A percentile compares a stretch with the other conserved stretches of the same genome.
Conservation (phyloP, 2,797 vertebrate genomes). For the Manis crassicaudata region DNA sequence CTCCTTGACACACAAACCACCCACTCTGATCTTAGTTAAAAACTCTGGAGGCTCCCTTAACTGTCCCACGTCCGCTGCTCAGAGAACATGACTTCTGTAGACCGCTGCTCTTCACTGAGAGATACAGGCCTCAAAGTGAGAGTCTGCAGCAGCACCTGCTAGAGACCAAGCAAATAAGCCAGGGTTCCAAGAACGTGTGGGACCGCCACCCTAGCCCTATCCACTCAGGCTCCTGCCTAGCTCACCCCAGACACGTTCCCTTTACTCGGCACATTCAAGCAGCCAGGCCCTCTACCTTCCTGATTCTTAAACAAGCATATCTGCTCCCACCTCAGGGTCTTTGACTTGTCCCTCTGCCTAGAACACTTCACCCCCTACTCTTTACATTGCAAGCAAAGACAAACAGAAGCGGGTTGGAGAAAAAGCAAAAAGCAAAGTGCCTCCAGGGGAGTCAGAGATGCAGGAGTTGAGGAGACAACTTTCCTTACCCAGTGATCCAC, state of each 20-base stretch:
- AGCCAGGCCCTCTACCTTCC: background rate
- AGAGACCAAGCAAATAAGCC: background rate
- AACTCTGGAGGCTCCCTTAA: background rate
- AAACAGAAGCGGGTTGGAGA: background rate
- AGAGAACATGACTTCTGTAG: background rate
- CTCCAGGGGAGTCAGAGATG: background rate
- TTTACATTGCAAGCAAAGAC: constrained; percentile 5
- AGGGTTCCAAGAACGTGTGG: background rate
- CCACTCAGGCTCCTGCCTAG: background rate
- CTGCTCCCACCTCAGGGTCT: background rate
- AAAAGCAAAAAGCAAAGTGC: constrained; percentile 26
- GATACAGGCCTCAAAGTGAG: background rate
- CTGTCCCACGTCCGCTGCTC: background rate
- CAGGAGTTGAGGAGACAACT: background rate
- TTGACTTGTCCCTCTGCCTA: constrained; percentile 30
- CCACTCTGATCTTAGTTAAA: background rate
- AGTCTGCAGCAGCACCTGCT: background rate
- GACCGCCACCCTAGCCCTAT: background rate
- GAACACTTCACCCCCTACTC: constrained; percentile 25
- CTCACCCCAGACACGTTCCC: background rate
- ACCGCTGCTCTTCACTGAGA: background rate
- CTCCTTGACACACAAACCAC: background rate
- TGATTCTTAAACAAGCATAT: constrained; percentile 36
- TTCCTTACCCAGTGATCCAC: background rate
- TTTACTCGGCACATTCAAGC: background rate